Base-by-base conservation (phyloP, 2,888 invertebrate species). In the Dascillus cervinus region DNA sequence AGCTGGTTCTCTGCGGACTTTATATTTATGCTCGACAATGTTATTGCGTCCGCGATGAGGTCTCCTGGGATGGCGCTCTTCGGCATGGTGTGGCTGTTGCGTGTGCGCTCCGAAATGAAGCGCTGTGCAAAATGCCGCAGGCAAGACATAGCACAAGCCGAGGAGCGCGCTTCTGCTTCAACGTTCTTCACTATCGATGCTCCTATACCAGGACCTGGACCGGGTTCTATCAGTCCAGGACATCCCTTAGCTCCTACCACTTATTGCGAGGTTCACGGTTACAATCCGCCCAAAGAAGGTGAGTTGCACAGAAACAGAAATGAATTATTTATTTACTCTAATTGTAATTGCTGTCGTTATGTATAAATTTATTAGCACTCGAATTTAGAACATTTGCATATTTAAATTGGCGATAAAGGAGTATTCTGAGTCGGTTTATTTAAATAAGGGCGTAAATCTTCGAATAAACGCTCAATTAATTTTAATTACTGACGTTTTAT, bases 31-130 rank as follows among this genome's bases (percentile, higher is more conserved):
- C 13, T 39, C 32, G 32, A 35, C 32, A 32, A 39, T 39, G 39
- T 39, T 34, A 26, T 32, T 13, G 22, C 35, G 32, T 38, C 39
- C 33, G 43, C 41, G 45, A 47, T 47, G 45, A 41, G 39, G 41
- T 41, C 41, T 31, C 29, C 37, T 69, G 77, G 74, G 72, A 84
- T 84, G 84, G 85, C 85, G 73, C 78, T 84, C 57, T 84, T 85
- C 73, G 84, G 84, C 67, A 80, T 84, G 77, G 83, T 83, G 69
- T 84, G 84, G 84, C 73, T 84, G 65, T 66, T 84, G 64, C 80
- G 83, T 56, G 79, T 84, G 66, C 81, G 83, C 64, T 79, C 82
- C 52, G 82, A 83, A 61, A 77, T 83, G 65, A 81, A 82, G 62
- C 76, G 80, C 46, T 82, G 81, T 67, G 74, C 79, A 34, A 79